Conservation (phyloP, 2,797 vertebrate genomes). For the Pseudochromis fuscus region DNA sequence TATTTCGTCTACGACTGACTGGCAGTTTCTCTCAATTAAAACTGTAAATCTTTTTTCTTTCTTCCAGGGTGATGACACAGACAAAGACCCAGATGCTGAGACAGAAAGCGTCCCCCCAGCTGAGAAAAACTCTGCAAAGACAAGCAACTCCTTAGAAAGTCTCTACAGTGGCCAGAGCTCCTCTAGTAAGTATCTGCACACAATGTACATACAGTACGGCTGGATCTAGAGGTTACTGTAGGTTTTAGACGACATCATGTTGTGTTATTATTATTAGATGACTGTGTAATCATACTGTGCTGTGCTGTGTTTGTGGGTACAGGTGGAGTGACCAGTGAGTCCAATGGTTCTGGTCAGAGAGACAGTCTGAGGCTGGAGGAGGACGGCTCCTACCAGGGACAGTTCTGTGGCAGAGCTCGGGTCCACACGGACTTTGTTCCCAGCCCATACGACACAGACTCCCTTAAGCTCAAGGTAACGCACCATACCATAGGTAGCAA, state of each 20-base stretch:
- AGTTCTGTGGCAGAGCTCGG: slow-evolving; percentile 92
- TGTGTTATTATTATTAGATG: no score
- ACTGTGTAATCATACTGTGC: slow-evolving; percentile 16
- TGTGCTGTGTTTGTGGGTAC: slow-evolving; percentile 48
- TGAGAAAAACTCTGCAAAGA: slow-evolving; percentile 83
- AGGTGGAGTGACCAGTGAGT: slow-evolving; percentile 94
- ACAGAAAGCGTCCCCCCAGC: slow-evolving; percentile 73
- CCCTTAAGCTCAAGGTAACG: slow-evolving; percentile 95
- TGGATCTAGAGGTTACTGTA: no score
- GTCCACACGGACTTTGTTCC: slow-evolving; percentile 98
- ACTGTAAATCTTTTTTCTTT: slow-evolving; percentile 2
- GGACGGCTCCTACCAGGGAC: slow-evolving; percentile 88
- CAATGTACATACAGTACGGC: background rate
- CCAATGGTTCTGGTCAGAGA: slow-evolving; percentile 89
- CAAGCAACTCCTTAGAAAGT: slow-evolving; percentile 92
- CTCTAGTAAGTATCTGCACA: slow-evolving; percentile 88
- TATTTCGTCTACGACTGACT: background rate
- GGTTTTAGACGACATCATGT: no score
- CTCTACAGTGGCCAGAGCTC: slow-evolving; percentile 92
- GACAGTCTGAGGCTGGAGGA: slow-evolving; percentile 92
- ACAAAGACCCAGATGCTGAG: slow-evolving; percentile 85
- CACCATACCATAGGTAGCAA: background rate
- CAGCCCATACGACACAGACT: slow-evolving; percentile 96
- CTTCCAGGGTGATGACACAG: slow-evolving; percentile 87
- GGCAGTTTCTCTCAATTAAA: background rate